Evolutionary conservation across 2,888 invertebrate genomes (phyloP).

Genomic region (Tridacna gigas): DNA sequence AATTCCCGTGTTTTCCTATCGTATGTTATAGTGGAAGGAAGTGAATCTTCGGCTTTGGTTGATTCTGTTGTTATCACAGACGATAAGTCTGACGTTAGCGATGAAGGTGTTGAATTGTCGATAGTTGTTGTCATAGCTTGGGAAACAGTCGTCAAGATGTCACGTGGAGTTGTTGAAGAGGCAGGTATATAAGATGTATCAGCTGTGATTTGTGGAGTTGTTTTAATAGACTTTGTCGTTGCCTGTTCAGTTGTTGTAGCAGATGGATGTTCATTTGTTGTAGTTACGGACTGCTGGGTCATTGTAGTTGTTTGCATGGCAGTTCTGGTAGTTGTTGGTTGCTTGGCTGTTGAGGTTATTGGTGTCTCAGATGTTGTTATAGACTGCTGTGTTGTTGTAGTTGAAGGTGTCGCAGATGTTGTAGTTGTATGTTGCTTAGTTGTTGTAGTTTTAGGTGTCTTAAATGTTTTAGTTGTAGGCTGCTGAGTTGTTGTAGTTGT

Average conservation of each 20-base stretch:
- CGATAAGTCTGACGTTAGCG: neutral
- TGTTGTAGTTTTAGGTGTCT: neutral
- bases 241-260: neutral
- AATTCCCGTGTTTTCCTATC: conserved; percentile 15
- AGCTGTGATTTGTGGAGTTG: conserved; percentile 1
- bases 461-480: neutral
- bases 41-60: neutral
- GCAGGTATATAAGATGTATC: neutral
- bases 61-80: neutral
- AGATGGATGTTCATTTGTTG: neutral
- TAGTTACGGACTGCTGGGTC: neutral
- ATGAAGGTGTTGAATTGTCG: neutral
- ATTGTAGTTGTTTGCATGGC: neutral
- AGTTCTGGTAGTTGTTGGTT: conserved; percentile 2
- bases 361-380: neutral
- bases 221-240: neutral
- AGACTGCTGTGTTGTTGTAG: neutral
- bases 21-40: neutral
- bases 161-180: neutral
- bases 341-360: neutral
- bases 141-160: neutral
- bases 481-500: too few relatives aligned
- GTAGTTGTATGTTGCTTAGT: neutral
- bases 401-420: neutral
- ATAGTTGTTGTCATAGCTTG: neutral